Conservation (phyloP, 2,113 vertebrate genomes). For the Ariopsis seemanni region DNA sequence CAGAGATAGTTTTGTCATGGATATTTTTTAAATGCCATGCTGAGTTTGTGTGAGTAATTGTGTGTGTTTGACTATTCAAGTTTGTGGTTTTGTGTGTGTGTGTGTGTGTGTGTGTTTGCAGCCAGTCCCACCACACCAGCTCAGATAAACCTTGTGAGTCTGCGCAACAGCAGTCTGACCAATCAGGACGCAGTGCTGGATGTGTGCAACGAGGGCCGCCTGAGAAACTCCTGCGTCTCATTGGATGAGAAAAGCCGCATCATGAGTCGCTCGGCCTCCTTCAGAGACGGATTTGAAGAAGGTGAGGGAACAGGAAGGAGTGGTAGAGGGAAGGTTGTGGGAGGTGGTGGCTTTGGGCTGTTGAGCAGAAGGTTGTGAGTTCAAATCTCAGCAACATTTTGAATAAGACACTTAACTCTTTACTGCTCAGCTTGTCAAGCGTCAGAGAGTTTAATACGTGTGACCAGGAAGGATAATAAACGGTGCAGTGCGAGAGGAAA, state of each 20-base stretch:
- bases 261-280: constrained; percentile 96
- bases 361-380: neutral
- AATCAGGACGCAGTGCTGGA: constrained; percentile 85
- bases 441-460: neutral
- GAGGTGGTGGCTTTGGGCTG: neutral
- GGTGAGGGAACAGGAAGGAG: constrained; percentile 73
- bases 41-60: neutral
- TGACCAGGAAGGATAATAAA: neutral
- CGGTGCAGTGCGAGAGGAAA: too few relatives aligned
- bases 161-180: constrained; percentile 91
- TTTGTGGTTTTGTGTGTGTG: neutral
- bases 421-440: neutral
- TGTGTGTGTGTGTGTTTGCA: constrained; percentile 14
- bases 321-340: neutral
- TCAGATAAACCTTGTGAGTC: constrained; percentile 85
- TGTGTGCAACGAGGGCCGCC: constrained; percentile 80
- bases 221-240: constrained; percentile 96
- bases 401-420: neutral
- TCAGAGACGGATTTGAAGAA: constrained; percentile 98
- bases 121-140: constrained; percentile 85
- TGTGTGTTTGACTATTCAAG: neutral
- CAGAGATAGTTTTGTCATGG: neutral
- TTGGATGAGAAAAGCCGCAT: constrained; percentile 92
- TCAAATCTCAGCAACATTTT: neutral
- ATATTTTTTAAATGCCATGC: neutral